Percentiles rank a stretch among this genome's conserved stretches.
These are phyloP conservation scores for Drosophila arawakana DNA, from an alignment of 1,140 invertebrate species.

Conservation along the genomic window DNA sequence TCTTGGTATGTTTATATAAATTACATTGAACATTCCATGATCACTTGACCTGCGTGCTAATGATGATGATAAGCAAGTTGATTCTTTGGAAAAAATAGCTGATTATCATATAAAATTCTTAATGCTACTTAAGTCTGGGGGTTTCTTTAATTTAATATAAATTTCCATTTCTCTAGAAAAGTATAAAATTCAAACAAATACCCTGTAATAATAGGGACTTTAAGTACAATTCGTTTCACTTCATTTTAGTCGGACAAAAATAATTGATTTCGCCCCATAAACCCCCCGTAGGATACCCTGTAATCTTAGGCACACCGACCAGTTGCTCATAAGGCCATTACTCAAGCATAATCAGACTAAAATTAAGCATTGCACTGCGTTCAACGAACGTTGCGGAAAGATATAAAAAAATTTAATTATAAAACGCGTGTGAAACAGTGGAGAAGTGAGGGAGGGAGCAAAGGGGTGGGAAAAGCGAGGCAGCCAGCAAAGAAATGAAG, in stretches of 20 bases:
- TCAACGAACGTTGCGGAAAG: conserved; percentile 32
- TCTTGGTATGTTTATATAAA: conserved; percentile 62
- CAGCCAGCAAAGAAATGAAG: conserved; percentile 6
- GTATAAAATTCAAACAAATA: too few relatives aligned
- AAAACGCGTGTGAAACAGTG: conserved; percentile 3
- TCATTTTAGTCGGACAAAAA: too few relatives aligned
- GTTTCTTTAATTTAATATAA: too few relatives aligned
- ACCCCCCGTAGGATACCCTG: background rate
- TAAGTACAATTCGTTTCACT: too few relatives aligned
- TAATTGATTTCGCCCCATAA: background rate
- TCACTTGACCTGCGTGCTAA: conserved; percentile 20
- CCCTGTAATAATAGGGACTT: too few relatives aligned
- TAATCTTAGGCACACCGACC: background rate
- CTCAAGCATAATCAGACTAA: conserved; percentile 25
- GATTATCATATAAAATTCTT: background rate
- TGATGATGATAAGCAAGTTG: conserved; percentile 32
- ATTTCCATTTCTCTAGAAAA: too few relatives aligned
- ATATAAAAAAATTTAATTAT: conserved; percentile 14
- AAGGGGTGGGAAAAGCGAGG: background rate
- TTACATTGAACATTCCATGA: conserved; percentile 62
- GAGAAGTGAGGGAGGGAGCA: background rate
- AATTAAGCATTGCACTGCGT: conserved; percentile 18
- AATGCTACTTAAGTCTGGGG: too few relatives aligned
- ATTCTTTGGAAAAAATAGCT: conserved; percentile 4
- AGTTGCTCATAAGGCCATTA: conserved; percentile 19